Evolutionary conservation across 2,113 vertebrate species (phyloP).

Genomic region (Colius striatus): DNA sequence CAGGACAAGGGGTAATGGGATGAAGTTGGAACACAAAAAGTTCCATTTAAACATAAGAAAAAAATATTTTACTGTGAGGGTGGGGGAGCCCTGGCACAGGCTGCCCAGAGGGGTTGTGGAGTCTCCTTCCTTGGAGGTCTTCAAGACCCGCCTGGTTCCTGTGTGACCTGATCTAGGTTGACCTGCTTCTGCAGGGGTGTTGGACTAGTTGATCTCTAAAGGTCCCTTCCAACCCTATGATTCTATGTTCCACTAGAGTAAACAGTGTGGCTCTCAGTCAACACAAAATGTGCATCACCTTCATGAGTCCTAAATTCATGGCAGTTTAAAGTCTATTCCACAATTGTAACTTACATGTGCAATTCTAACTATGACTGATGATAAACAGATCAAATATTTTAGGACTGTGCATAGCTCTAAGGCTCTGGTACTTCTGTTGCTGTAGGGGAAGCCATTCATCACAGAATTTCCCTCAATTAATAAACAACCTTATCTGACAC

Average conservation of each 20-base stretch:
- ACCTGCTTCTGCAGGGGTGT: too few relatives aligned
- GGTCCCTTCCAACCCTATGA: too few relatives aligned
- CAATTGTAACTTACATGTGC: neutral
- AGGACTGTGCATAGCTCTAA: neutral
- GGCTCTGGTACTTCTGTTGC: neutral
- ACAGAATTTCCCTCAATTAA: conserved; percentile 39
- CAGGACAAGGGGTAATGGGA: too few relatives aligned
- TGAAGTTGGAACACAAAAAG: too few relatives aligned
- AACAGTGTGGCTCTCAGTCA: neutral
- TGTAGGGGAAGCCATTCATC: conserved; percentile 47
- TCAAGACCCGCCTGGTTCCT: too few relatives aligned
- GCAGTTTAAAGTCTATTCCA: neutral
- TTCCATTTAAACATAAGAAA: too few relatives aligned
- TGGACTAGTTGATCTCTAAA: too few relatives aligned
- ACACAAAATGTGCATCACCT: neutral
- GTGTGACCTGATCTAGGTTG: too few relatives aligned
- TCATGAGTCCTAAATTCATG: neutral
- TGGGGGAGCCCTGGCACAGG: too few relatives aligned
- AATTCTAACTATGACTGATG: neutral
- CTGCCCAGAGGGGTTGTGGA: too few relatives aligned
- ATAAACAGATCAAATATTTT: conserved; percentile 9
- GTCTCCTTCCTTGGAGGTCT: too few relatives aligned
- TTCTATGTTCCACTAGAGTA: neutral
- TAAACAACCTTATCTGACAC: conserved; percentile 42
- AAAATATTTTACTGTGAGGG: too few relatives aligned